A percentile compares a stretch with the other conserved stretches of the same genome.
phyloP scores from a whole-genome alignment of 1,140 invertebrate genomes.

The Rhopalosiphum padi region DNA sequence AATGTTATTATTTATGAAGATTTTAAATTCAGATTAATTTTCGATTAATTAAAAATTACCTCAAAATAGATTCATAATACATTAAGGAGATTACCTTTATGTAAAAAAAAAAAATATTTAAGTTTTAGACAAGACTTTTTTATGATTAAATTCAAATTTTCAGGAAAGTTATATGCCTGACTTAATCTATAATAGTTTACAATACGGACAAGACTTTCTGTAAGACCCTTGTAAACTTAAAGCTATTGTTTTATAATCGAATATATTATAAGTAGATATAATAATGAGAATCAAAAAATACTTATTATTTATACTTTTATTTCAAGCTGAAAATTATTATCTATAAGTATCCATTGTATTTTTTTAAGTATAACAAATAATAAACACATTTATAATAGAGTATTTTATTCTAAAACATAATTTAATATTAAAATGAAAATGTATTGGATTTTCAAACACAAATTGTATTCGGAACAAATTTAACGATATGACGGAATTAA shows the following conservation, averaged over 20 bases:
- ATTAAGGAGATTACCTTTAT: background rate
- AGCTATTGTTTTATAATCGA: background rate
- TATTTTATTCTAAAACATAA: background rate
- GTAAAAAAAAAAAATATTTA: background rate
- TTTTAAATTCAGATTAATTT: background rate
- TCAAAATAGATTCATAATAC: background rate
- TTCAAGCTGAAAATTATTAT: no score
- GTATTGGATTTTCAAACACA: no score
- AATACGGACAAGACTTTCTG: background rate
- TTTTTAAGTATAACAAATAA: no score
- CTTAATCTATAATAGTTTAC: background rate
- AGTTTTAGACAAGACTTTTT: background rate
- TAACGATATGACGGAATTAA: no score
- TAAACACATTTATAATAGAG: no score
- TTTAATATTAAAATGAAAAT: no score
- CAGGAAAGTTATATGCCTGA: background rate
- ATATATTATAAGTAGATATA: background rate
- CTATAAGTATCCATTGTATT: no score
- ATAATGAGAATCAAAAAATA: background rate
- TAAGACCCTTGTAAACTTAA: background rate
- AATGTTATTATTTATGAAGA: background rate
- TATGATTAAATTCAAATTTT: background rate
- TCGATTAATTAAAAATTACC: background rate
- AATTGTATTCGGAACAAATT: background rate
- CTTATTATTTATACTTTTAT: no score